Percentiles rank a stretch among this genome's conserved stretches.
These are phyloP conservation scores for Tamandua tetradactyla DNA, from an alignment of 2,797 vertebrate species.

Conservation along the genomic window DNA sequence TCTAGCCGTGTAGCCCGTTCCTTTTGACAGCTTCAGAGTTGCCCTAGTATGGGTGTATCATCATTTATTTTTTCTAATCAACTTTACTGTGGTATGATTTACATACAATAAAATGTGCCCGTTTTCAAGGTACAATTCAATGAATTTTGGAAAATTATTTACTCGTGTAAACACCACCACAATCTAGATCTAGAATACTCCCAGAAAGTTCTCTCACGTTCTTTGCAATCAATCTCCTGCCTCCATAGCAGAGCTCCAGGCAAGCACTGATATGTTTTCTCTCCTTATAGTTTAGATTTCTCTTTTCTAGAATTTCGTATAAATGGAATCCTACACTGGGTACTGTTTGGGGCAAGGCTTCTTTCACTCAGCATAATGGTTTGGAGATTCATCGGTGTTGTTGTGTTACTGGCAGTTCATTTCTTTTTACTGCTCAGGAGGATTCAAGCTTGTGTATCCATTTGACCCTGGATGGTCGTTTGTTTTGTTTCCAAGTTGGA, in stretches of 20 bases:
- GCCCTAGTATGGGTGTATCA: background rate
- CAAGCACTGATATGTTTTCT: background rate
- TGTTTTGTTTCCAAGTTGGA: background rate
- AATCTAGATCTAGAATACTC: background rate
- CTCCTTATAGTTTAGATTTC: too few relatives aligned
- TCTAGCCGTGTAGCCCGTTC: background rate
- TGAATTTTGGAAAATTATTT: background rate
- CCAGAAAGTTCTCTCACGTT: background rate
- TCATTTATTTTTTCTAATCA: background rate
- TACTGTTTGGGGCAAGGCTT: rapidly evolving
- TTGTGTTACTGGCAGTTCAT: rapidly evolving
- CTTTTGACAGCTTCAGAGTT: background rate
- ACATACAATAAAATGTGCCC: background rate
- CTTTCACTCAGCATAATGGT: rapidly evolving
- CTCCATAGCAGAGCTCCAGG: background rate
- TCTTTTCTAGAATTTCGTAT: background rate
- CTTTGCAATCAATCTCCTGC: background rate
- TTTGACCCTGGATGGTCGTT: background rate
- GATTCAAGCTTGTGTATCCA: background rate
- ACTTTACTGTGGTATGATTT: background rate
- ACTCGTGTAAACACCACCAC: background rate
- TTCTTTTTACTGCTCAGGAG: background rate
- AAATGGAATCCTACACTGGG: rapidly evolving
- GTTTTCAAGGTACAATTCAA: background rate
- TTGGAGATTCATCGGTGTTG: rapidly evolving